Conservation (phyloP, 30 jellyfish, hydroid and myxozoan species). For the Mastigias papua region DNA sequence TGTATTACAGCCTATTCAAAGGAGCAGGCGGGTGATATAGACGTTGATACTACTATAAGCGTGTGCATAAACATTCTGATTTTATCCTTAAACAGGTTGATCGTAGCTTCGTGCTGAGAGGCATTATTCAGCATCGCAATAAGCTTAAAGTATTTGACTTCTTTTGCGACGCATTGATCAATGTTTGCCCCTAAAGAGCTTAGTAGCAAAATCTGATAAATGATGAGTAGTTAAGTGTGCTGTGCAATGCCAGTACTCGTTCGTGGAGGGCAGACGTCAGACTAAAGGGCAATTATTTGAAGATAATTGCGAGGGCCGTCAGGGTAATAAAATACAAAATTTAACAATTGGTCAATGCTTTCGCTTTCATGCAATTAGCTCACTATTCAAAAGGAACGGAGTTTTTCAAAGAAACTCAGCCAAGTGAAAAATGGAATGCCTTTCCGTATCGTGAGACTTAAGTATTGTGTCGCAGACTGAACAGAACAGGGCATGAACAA, state of each 20-base stretch:
- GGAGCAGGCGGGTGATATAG: not conserved
- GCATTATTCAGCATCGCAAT: not conserved
- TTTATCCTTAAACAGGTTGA: slow-evolving; percentile 7
- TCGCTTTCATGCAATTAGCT: not conserved
- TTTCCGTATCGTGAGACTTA: not conserved
- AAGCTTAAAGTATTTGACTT: not conserved
- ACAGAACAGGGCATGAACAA: not conserved
- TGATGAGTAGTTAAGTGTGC: not conserved
- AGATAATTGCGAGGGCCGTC: not conserved
- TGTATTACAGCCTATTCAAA: slow-evolving; percentile 13
- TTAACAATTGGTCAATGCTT: not conserved
- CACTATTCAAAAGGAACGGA: not conserved
- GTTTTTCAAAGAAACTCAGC: not conserved
- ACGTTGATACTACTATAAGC: not conserved
- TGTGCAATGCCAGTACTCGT: too few relatives aligned
- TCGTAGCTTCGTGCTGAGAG: not conserved
- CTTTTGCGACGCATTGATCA: not conserved
- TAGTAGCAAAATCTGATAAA: not conserved
- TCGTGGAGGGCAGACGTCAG: too few relatives aligned
- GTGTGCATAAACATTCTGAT: not conserved
- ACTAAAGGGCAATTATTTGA: not conserved
- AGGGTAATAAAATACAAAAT: not conserved
- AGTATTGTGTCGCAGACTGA: not conserved
- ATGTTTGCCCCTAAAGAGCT: not conserved
- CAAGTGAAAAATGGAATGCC: not conserved